Evolutionary conservation across 1,140 invertebrate genomes (phyloP).

Genomic region (Gonatopus flavifemur): DNA sequence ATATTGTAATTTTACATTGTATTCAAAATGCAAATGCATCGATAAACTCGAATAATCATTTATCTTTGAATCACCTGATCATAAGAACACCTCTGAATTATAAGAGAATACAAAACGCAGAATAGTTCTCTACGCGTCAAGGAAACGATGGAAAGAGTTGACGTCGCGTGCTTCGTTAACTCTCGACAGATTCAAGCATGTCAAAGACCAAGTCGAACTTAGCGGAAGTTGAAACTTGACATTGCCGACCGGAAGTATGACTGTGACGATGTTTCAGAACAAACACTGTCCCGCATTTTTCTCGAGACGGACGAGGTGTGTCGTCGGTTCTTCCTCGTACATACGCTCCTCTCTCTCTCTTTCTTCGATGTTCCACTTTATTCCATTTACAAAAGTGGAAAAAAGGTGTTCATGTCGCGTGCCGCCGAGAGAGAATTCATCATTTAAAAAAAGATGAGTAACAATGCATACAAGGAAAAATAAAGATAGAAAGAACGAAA

Average conservation of each 20-base stretch:
- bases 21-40: no score
- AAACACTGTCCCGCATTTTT: slow-evolving; percentile 48
- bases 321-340: slow-evolving; percentile 18
- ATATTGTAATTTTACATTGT: no score
- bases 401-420: no score
- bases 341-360: background rate
- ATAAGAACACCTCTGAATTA: no score
- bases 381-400: background rate
- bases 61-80: no score
- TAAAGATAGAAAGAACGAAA: no score
- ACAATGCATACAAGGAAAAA: no score
- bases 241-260: slow-evolving; percentile 57
- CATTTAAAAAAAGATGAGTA: slow-evolving; percentile 8
- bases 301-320: slow-evolving; percentile 54
- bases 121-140: no score
- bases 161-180: slow-evolving; percentile 32
- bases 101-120: no score
- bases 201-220: slow-evolving; percentile 19
- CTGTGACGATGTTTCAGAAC: slow-evolving; percentile 45
- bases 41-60: no score
- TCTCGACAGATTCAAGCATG: no score
- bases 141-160: slow-evolving; percentile 15
- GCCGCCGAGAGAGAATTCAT: slow-evolving; percentile 21
- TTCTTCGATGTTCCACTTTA: background rate
- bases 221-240: slow-evolving; percentile 58